phyloP scores from a whole-genome alignment of 1,140 invertebrate species.

The Nasonia vitripennis region DNA sequence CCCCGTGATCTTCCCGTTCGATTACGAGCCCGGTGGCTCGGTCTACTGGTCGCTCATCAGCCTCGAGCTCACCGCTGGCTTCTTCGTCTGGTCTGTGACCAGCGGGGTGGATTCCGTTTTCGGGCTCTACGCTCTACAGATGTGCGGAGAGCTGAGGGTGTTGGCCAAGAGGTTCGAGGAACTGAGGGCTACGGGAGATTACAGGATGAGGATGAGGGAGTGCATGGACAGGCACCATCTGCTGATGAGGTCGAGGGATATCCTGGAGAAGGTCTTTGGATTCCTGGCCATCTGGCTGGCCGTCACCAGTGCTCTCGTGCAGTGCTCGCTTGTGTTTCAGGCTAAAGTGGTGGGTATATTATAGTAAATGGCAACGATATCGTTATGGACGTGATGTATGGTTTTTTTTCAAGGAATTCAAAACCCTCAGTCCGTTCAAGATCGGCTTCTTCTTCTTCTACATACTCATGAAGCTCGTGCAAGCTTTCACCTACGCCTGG shows the following conservation, averaged over 20 bases:
- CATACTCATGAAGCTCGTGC: conserved; percentile 3
- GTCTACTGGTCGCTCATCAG: neutral
- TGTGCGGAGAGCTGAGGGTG: conserved; percentile 49
- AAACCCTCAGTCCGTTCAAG: neutral
- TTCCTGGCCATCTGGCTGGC: conserved; percentile 54
- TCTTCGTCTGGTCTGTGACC: neutral
- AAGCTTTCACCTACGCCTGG: conserved; percentile 16
- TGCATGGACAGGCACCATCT: conserved; percentile 7
- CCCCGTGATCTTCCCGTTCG: neutral
- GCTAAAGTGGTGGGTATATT: conserved; percentile 22
- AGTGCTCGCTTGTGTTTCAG: conserved; percentile 48
- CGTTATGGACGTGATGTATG: neutral
- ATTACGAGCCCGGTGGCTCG: neutral
- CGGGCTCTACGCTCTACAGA: conserved; percentile 57
- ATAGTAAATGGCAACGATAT: neutral
- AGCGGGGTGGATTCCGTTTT: conserved; percentile 55
- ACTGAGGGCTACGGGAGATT: neutral
- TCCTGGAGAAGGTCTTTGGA: conserved; percentile 54
- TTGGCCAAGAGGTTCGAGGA: conserved; percentile 49
- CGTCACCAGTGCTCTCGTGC: conserved; percentile 54
- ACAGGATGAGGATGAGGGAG: neutral
- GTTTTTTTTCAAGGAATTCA: neutral
- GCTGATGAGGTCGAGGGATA: neutral
- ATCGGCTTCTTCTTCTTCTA: neutral
- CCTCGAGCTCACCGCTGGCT: neutral